Evolutionary conservation across 2,113 vertebrate species (phyloP), one percentile per base, ranked within the genome.

Genomic region (Sander lucioperca): DNA sequence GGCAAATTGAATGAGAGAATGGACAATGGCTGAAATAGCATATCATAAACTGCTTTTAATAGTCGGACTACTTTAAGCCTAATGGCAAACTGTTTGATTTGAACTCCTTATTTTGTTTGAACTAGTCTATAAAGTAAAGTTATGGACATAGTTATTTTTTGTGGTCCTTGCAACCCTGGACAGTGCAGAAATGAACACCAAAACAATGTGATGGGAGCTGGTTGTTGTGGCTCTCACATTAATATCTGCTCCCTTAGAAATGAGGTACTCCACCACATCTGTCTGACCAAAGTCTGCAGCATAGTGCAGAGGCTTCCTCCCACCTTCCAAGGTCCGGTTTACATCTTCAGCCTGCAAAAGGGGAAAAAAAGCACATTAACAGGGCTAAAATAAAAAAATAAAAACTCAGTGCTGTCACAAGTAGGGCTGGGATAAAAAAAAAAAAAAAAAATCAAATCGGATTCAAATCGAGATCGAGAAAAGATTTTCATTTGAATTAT

Each of bases 171-270:
- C 8, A 69, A 39, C 3, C 7, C 15, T 36, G 5, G 58, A 25
- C 21, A 77, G 62, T n/a, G 83, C 18, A 59, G 23, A 84, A 86
- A 88, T 84, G 0, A 51, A 86, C 33, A 58, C 70, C 67, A 77
- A 83, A 88, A 15, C 0, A 11, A 25, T n/a, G 63, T 18, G 51
- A 51, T 27, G 27, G 25, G 45, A 54, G 15, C 61, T 36, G 53
- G 21, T 51, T 25, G 67, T 21, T 39, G 18, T 25, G 67, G 66
- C 80, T 94, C 96, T 89, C 96, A 99, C 98, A 67, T 99, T 98
- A 87, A 99, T 93, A 82, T 99, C 96, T 58, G 98, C 98, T 94
- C 97, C 98, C 94, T 96, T 97, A 81, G 97, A 96, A 76, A 99
- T 93, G 73, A 99, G 96, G 83, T 96, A 99, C 81, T 97, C 95